Evolutionary conservation across 2,888 invertebrate species (phyloP).

Genomic region (Scaptomyza cyrtandrae): DNA sequence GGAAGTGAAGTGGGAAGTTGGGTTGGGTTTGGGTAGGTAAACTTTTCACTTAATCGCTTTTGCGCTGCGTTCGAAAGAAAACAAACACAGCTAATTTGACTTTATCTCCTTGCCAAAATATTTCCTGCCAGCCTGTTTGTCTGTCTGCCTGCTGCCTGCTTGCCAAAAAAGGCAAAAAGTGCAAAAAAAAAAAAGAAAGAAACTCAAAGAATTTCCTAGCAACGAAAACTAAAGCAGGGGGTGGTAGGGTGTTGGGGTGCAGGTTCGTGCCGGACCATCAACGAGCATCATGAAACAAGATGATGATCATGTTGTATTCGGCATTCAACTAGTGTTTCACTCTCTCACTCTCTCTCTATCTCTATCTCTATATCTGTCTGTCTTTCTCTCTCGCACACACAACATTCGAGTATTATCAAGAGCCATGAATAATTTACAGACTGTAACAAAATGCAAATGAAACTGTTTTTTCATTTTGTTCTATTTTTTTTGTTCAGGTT

Average conservation of each 20-base stretch:
- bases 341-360: background rate
- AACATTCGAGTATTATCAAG: constrained; percentile 37
- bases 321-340: constrained; percentile 56
- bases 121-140: constrained; percentile 19
- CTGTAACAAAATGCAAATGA: constrained; percentile 38
- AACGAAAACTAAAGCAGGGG: background rate
- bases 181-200: constrained; percentile 27
- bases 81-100: constrained; percentile 76
- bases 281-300: constrained; percentile 25
- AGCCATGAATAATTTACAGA: constrained; percentile 49
- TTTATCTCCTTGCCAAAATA: constrained; percentile 64
- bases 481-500: background rate
- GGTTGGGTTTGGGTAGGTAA: constrained; percentile 13
- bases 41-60: constrained; percentile 78
- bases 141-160: constrained; percentile 18
- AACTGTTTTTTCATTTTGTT: constrained; percentile 3
- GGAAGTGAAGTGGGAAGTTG: background rate
- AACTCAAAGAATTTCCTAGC: constrained; percentile 12
- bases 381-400: background rate
- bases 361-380: background rate
- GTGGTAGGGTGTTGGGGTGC: background rate
- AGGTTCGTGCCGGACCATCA: constrained; percentile 9
- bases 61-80: constrained; percentile 66
- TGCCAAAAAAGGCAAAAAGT: constrained; percentile 49
- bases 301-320: constrained; percentile 37